Percentiles rank a stretch among this genome's conserved stretches.
Evolutionary conservation across 2,113 vertebrate species (phyloP).

Genomic region (Mustela lutreola): DNA sequence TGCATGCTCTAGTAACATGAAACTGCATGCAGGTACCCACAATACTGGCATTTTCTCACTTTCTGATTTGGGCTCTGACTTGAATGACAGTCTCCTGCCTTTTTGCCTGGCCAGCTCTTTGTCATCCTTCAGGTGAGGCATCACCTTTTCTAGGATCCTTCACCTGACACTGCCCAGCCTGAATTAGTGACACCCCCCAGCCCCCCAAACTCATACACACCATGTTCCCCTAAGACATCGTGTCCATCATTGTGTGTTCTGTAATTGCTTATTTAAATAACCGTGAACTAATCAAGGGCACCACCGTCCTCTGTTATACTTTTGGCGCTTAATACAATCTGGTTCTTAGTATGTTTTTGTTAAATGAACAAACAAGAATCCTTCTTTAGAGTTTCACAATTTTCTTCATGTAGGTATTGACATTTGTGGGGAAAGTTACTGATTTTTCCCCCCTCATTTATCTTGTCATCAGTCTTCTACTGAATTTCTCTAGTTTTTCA

Average conservation of each 20-base stretch:
- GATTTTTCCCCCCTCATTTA: not conserved
- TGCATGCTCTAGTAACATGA: not conserved
- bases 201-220: not conserved
- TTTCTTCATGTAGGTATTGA: not conserved
- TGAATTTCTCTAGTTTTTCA: not conserved
- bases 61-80: not conserved
- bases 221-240: not conserved
- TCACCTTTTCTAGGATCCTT: not conserved
- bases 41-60: not conserved
- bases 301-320: not conserved
- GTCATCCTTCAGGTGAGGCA: not conserved
- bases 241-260: not conserved
- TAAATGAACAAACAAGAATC: not conserved
- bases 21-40: not conserved
- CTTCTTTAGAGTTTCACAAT: not conserved
- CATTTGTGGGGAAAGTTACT: not conserved
- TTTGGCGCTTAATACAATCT: not conserved
- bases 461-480: not conserved
- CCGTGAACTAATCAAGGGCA: not conserved
- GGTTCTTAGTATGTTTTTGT: not conserved
- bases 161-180: not conserved
- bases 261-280: not conserved
- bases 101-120: not conserved
- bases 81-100: not conserved
- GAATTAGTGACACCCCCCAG: not conserved